These are phyloP conservation scores for Phaenicophaeus curvirostris DNA, from an alignment of 2,797 vertebrate species.

Conservation along the genomic window DNA sequence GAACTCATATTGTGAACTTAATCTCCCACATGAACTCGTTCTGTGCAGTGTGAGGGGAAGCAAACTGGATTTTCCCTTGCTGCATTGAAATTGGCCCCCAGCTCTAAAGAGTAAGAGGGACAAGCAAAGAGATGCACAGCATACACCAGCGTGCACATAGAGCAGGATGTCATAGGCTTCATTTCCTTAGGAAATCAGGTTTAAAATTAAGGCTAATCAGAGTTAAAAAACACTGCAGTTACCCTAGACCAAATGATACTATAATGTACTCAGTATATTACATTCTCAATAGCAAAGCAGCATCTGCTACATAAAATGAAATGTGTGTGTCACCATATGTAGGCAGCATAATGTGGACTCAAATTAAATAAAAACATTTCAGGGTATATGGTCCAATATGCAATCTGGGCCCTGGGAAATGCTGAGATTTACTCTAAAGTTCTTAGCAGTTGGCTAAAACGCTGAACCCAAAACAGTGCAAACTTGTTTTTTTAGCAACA, in stretches of 20 bases:
- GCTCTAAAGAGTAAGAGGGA: background rate
- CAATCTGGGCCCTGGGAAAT: conserved; percentile 11
- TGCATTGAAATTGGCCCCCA: background rate
- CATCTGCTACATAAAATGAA: conserved; percentile 63
- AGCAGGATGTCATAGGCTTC: background rate
- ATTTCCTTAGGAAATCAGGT: conserved; percentile 51
- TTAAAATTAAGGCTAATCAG: conserved; percentile 34
- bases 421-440: conserved; percentile 24
- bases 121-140: background rate
- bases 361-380: conserved; percentile 60
- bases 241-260: background rate
- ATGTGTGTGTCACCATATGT: conserved; percentile 61
- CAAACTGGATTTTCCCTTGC: background rate
- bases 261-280: background rate
- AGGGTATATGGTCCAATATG: conserved; percentile 36
- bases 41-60: background rate
- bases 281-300: conserved; percentile 55
- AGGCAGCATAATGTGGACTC: conserved; percentile 46
- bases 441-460: background rate
- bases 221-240: conserved; percentile 3
- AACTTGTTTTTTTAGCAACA: background rate
- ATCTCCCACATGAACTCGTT: background rate
- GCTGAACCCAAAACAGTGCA: background rate
- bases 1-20: background rate
- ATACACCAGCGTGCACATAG: background rate